Percentiles rank a stretch among this genome's conserved stretches.
Conservation (phyloP, 2,888 invertebrate genomes). For the Lasioglossum leucozonium region DNA sequence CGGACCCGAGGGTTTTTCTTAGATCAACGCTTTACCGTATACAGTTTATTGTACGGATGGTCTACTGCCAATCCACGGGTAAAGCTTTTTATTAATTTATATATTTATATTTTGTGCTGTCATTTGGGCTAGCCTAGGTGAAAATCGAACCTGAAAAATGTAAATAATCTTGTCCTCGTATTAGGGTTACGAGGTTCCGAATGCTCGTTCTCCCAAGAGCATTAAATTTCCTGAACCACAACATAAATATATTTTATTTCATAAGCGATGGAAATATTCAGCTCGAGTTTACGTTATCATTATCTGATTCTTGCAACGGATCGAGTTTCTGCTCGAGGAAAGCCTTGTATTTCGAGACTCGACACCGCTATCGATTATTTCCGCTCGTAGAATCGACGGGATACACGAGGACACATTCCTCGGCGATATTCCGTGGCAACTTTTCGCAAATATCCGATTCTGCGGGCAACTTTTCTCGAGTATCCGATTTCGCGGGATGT, state of each 20-base stretch:
- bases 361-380: slow-evolving; percentile 6
- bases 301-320: background rate
- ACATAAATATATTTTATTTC: background rate
- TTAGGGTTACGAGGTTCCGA: background rate
- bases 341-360: background rate
- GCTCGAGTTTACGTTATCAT: background rate
- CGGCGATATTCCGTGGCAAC: background rate
- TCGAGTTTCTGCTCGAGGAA: no score
- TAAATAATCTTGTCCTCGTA: no score
- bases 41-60: no score
- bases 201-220: background rate
- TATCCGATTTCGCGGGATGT: slow-evolving; percentile 30
- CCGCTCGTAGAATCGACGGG: background rate
- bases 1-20: no score
- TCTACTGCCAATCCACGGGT: no score
- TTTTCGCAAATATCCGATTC: slow-evolving; percentile 32
- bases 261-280: background rate
- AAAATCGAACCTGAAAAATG: no score
- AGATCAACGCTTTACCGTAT: no score
- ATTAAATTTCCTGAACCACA: background rate
- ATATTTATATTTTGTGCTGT: no score
- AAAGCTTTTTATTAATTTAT: no score
- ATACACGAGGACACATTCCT: background rate
- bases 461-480: background rate
- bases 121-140: no score